Evolutionary conservation across 2,797 vertebrate species (phyloP), one percentile per base, ranked within the genome.

Genomic region (Oryzias dopingdopingensis): DNA sequence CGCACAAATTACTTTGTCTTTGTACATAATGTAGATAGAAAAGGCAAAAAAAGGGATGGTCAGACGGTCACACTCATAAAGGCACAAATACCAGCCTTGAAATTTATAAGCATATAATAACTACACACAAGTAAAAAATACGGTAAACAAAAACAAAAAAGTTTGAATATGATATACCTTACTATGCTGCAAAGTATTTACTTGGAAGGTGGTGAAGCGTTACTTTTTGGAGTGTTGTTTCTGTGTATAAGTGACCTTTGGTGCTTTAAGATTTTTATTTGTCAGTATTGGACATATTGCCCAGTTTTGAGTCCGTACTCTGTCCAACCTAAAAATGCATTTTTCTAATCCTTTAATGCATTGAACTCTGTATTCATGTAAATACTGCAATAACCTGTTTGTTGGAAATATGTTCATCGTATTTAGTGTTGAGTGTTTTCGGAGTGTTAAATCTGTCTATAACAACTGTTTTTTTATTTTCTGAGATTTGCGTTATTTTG

Each of bases 241-340:
- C 72, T 87, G 84, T 90, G 88, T 91, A 86, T 81, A 93, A 93
- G 91, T 93, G 91, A 91, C 92, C 92, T 93, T 92, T 89, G 84
- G 82, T 91, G 84, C 87, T 91, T 83, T 87, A 86, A 81, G 84
- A 80, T 82, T 89, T 87, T 67, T 87, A 37, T 84, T 89, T 83
- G 40, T 84, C 70, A 80, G 80, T 86, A 89, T 91, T 86, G 89
- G 89, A 92, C 89, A 92, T 89, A 90, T 90, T 91, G 88, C 89
- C 89, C 86, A 85, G 71, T 76, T 86, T 81, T 67, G 57, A 84
- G 66, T 84, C 59, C 52, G 72, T 88, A 80, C 67, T 59, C 56
- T 43, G 89, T 87, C 83, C 58, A 80, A 81, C 32, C 12, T 12
- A 37, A 10, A 78, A 64, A 79, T 71, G 79, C 56, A 83, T 80